Conservation (phyloP, 2,888 invertebrate genomes). For the Spatulosminthurus flaviceps region DNA sequence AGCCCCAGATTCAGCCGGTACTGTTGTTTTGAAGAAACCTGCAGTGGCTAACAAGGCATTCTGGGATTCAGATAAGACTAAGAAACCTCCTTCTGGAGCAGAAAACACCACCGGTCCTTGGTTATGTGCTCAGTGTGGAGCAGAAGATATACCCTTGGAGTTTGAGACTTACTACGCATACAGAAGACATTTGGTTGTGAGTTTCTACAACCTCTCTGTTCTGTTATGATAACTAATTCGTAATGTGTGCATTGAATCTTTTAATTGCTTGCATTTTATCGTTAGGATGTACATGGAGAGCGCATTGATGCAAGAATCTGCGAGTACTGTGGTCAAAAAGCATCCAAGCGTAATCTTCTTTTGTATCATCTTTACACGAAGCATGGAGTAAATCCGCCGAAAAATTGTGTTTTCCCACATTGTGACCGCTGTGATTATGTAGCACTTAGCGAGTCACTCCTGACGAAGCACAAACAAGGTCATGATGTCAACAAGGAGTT, state of each 20-base stretch:
- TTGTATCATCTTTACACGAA: conserved; percentile 82
- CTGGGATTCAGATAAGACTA: conserved; percentile 59
- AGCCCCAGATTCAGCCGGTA: conserved; percentile 51
- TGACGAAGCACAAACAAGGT: conserved; percentile 76
- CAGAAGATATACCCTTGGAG: conserved; percentile 73
- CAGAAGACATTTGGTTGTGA: conserved; percentile 75
- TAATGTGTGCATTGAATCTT: background rate
- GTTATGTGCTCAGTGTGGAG: conserved; percentile 81
- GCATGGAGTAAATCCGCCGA: conserved; percentile 78
- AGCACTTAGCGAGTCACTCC: conserved; percentile 77
- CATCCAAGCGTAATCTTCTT: conserved; percentile 77
- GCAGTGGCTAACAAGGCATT: conserved; percentile 51
- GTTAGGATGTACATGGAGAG: conserved; percentile 55
- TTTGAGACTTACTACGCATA: conserved; percentile 82
- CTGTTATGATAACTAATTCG: background rate
- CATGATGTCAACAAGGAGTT: conserved; percentile 67
- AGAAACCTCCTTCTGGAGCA: conserved; percentile 63
- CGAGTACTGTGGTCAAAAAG: conserved; percentile 84
- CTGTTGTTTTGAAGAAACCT: conserved; percentile 58
- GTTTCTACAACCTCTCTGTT: conserved; percentile 12
- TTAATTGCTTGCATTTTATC: background rate
- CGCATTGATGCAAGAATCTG: conserved; percentile 72
- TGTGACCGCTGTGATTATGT: conserved; percentile 80
- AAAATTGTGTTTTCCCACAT: conserved; percentile 78
- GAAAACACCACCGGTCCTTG: conserved; percentile 74